Evolutionary conservation across 2,888 invertebrate species (phyloP).

Genomic region (Nesidiocoris tenuis): DNA sequence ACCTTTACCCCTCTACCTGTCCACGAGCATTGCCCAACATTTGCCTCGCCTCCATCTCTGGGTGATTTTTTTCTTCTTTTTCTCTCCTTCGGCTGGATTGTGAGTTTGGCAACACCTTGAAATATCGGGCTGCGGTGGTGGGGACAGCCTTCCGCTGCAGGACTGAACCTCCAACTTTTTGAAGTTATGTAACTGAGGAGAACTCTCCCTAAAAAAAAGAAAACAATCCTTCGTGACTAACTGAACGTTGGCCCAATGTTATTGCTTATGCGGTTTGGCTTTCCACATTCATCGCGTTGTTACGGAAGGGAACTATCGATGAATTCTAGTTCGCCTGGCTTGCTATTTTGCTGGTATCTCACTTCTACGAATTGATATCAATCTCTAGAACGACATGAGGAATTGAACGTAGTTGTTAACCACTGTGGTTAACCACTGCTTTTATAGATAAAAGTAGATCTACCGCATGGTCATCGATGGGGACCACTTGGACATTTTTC

Average conservation of each 20-base stretch:
- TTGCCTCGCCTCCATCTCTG: neutral
- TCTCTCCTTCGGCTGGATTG: neutral
- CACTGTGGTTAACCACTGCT: too few relatives aligned
- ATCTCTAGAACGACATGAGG: too few relatives aligned
- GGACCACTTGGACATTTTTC: too few relatives aligned
- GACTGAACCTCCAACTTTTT: neutral
- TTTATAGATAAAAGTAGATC: too few relatives aligned
- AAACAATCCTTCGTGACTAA: neutral
- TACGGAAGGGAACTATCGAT: too few relatives aligned
- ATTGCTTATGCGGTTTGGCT: neutral
- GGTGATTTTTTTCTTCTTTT: neutral
- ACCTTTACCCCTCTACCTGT: constrained; percentile 3
- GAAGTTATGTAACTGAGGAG: neutral
- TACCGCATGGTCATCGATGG: too few relatives aligned
- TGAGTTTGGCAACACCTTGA: neutral
- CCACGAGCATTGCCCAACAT: neutral
- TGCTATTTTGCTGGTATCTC: too few relatives aligned
- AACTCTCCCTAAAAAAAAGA: neutral
- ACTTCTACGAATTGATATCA: too few relatives aligned
- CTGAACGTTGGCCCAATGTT: neutral
- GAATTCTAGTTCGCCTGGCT: too few relatives aligned
- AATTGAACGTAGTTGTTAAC: too few relatives aligned
- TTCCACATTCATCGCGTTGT: neutral
- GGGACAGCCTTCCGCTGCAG: neutral
- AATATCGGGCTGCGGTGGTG: neutral